Base-by-base conservation (phyloP, 2,888 invertebrate genomes). In the Calephelis perditalis region DNA sequence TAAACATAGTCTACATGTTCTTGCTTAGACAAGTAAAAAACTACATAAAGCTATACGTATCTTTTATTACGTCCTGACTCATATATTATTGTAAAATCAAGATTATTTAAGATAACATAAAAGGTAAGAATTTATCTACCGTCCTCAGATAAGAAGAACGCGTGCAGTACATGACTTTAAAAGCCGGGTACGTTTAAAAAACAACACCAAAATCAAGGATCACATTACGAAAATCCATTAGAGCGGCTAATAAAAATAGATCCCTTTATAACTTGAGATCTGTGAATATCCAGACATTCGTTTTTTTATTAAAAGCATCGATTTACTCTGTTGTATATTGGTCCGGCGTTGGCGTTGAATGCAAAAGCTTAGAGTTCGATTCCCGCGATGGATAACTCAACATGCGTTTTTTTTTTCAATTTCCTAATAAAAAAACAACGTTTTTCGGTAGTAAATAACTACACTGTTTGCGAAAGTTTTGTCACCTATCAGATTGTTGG, bases 221-320 rank as follows among this genome's bases (percentile, higher is more conserved):
- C 87, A 79, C 78, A 84, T 89, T 88, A 88, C 89, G 74, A 74
- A 88, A 88, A 84, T 87, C 88, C 89, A 89, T 89, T 89, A 89
- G 82, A 75, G 78, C 71, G 74, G 75, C 75, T 77, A 82, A 87
- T 88, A 88, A 86, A 89, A 88, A 88, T 89, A 88, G 86, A 86
- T 72, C 71, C 72, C 72, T 69, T 71, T 73, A 40, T 40, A 40
- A 40, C 69, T 59, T 70, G 68, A 68, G 66, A 67, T 63, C 63
- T 52, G 66, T 66, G 66, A 73, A 82, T 82, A 85, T 81, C 83
- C 81, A 82, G 79, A 80, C 81, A 84, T 81, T 79, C 72, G 79
- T 76, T 8, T 7, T n/a, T 40, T 40, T 40, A 40, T 40, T 7
- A 40, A 26, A 26, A 26, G 26, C 26, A 26, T 26, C 26, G 26